Conservation (phyloP, 2,888 invertebrate genomes). For the Beris morrisii region DNA sequence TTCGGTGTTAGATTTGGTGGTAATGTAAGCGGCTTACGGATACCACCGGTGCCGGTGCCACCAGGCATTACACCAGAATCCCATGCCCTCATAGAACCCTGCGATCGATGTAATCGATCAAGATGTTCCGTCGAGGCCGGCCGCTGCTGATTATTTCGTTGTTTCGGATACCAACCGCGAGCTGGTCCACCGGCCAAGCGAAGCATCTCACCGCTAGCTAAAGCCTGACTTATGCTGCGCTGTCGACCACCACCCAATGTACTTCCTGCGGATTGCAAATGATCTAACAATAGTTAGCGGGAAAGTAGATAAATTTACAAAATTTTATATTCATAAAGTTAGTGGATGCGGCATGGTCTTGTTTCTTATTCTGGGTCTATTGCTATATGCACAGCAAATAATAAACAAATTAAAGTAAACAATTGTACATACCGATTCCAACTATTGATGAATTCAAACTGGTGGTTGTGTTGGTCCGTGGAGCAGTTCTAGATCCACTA, state of each 20-base stretch:
- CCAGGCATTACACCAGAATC: constrained; percentile 47
- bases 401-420: neutral
- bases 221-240: constrained; percentile 59
- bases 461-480: constrained; percentile 58
- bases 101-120: constrained; percentile 64
- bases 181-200: constrained; percentile 79
- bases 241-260: constrained; percentile 60
- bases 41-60: constrained; percentile 57
- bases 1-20: constrained; percentile 87
- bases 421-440: constrained; percentile 47
- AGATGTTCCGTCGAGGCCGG: constrained; percentile 85
- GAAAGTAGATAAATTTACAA: constrained; percentile 25
- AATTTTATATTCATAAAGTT: neutral
- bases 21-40: constrained; percentile 79
- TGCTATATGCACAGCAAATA: neutral
- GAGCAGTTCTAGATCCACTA: constrained; percentile 61
- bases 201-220: constrained; percentile 78
- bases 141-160: constrained; percentile 67
- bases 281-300: neutral
- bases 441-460: constrained; percentile 55
- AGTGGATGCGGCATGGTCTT: no score
- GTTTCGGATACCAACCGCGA: constrained; percentile 82
- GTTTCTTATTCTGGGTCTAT: no score
- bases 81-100: constrained; percentile 59
- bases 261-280: constrained; percentile 55